Evolutionary conservation across 2,113 vertebrate genomes (phyloP), one percentile per base, ranked within the genome.

Genomic region (Sisor rabdophorus): DNA sequence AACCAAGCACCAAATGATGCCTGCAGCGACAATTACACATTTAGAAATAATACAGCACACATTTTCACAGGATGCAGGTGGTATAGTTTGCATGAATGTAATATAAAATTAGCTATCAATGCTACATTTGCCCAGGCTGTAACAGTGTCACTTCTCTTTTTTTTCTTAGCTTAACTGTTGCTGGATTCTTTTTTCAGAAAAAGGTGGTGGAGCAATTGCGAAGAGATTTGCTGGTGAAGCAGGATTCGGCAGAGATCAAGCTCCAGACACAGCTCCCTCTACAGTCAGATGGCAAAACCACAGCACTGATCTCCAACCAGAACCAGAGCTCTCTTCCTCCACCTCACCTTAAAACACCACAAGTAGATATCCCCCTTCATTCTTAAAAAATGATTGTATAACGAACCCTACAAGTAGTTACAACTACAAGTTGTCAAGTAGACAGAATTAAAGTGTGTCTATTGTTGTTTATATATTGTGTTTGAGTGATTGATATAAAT

Each of bases 161-260:
- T 53, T 54, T 55, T 64, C 55, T 44, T 24, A 24, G 69, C 20
- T 71, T 56, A 54, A 52, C 22, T 78, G 58, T 47, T 24, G 36
- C 53, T 76, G 40, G 54, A 32, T 81, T 76, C 32, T 44, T 48
- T 36, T 24, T 50, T 2, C 73, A 87, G 86, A 87, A 86, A 80
- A 87, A 87, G 72, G 86, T 87, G 55, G 86, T 87, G 63, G 86
- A 87, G 74, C 86, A 87, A 78, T 71, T 87, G 81, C 80, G 86
- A 50, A 87, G 84, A 71, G 86, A 87, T 72, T 76, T 87, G 52
- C 73, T 87, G 71, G 85, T 86, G 71, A 87, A 85, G 75, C 84
- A 87, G 77, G 86, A 87, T 52, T 82, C 79, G 13, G 59, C 79
- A 0, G 85, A 86, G 52, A 68, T 83, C 77, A 80, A 80, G 65